A percentile compares a stretch with the other conserved stretches of the same genome.
Conservation (phyloP, 2,888 invertebrate genomes). For the Drosophila quasianomalipes region DNA sequence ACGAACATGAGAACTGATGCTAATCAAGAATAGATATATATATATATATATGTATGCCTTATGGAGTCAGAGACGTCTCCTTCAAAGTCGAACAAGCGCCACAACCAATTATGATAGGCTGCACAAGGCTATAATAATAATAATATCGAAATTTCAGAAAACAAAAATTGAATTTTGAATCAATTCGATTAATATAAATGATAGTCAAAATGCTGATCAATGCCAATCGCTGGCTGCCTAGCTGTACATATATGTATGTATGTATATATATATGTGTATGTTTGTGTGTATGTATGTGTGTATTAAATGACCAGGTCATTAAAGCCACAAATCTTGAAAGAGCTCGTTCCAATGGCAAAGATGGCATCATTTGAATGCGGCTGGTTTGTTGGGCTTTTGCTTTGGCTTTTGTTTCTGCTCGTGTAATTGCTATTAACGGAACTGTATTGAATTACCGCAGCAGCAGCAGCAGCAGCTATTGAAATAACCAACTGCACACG, state of each 20-base stretch:
- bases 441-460: conserved; percentile 45
- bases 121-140: not conserved
- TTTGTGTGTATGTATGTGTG: not conserved
- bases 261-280: not conserved
- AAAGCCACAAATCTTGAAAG: conserved; percentile 3
- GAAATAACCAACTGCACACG: conserved; percentile 18
- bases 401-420: conserved; percentile 20
- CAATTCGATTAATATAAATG: not conserved
- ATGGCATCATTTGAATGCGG: conserved; percentile 11
- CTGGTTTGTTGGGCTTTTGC: conserved; percentile 1
- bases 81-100: not conserved
- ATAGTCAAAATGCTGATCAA: not conserved
- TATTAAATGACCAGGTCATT: conserved; percentile 5
- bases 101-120: not conserved
- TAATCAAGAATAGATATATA: not conserved
- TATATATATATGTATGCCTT: not conserved
- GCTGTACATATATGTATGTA: not conserved
- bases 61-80: not conserved
- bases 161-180: not conserved
- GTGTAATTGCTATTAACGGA: conserved; percentile 52
- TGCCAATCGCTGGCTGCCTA: not conserved
- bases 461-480: conserved; percentile 17
- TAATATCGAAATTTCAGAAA: not conserved
- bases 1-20: not conserved
- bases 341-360: not conserved